Base-by-base conservation (phyloP, 2,113 vertebrate species). In the Actenoides lindsayi region DNA sequence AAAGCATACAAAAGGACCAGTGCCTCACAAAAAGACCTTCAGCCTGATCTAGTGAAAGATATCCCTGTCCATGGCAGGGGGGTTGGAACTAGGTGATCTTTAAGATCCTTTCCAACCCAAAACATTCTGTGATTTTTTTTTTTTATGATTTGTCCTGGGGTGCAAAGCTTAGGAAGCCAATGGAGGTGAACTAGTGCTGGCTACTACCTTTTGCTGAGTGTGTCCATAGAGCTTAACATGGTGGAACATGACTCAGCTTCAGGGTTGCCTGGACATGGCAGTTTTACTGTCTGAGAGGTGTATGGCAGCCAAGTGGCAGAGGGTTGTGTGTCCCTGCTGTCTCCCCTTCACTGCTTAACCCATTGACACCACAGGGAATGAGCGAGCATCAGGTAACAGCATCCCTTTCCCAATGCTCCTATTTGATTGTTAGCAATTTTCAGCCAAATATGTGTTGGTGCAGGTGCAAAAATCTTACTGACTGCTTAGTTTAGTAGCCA, bases 231-330 rank as follows among this genome's bases (percentile, higher is more conserved):
- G n/a, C 35, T 35, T 44, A 64, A 28, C 39, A 19, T 50, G 33
- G 30, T 65, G 44, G 65, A 59, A 13, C 15, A 12, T 16, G 20
- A 28, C 48, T 33, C 1, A 0, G 18, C 50, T 67, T 51, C 0
- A 0, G 19, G 28, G 8, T 15, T 64, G 18, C 16, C 71, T 51
- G n/a, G 24, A 64, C 0, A 5, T 3, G 11, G 13, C 1, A 1
- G 20, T 69, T 77, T 79, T 15, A 6, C n/a, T n/a, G 30, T 8
- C 85, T 30, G 30, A 50, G 88, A 74, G 71, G 33, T n/a, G 31
- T 75, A 46, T 37, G 41, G 51, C 37, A 62, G 46, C 39, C 2
- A 11, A 35, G 25, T 12, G 42, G 60, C 53, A 81, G 60, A 51
- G 54, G 30, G 25, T 0, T n/a, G 8, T 39, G 28, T 50, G 23